Conservation (phyloP, 2,888 invertebrate species). For the Dichetophora obliterata region DNA sequence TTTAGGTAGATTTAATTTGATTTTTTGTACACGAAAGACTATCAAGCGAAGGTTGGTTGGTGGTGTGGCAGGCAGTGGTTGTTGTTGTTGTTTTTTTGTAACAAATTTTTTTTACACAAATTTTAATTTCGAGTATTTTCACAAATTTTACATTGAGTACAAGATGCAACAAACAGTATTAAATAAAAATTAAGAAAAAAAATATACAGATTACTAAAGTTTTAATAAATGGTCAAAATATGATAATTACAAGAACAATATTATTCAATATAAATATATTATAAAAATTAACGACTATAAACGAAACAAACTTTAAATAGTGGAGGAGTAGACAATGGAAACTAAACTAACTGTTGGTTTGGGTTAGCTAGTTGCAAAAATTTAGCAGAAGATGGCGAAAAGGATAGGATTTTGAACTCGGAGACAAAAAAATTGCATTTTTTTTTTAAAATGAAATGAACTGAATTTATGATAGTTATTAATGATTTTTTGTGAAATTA, state of each 20-base stretch:
- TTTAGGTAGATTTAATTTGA: conserved; percentile 69
- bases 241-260: conserved; percentile 56
- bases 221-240: conserved; percentile 40
- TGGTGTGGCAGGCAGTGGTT: conserved; percentile 36
- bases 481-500: neutral
- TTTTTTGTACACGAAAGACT: conserved; percentile 70
- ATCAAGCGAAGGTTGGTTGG: conserved; percentile 46
- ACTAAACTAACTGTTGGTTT: too few species aligned
- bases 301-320: neutral
- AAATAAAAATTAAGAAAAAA: conserved; percentile 41
- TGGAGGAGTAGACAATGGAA: neutral
- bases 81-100: conserved; percentile 41
- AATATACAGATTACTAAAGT: neutral
- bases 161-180: conserved; percentile 40
- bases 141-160: conserved; percentile 42
- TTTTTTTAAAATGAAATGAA: neutral
- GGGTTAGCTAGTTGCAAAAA: neutral
- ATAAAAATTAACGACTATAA: neutral
- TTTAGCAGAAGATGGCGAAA: neutral
- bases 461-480: too few species aligned
- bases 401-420: neutral
- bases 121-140: conserved; percentile 40
- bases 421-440: neutral
- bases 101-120: conserved; percentile 40
- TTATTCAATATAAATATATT: neutral